These are phyloP conservation scores for Melanaphis sacchari DNA, from an alignment of 1,140 invertebrate genomes.

Conservation along the genomic window DNA sequence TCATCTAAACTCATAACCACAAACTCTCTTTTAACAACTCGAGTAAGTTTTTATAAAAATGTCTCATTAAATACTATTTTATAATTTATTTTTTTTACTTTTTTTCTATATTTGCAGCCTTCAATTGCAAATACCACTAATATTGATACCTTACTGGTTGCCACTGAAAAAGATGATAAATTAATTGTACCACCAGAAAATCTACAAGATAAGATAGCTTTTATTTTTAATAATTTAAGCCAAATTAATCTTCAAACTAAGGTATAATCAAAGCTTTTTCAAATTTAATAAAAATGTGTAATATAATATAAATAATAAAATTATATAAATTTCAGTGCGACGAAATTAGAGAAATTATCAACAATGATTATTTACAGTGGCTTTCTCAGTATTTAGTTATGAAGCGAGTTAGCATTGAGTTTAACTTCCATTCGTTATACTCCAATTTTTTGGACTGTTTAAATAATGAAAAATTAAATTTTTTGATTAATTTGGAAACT, in stretches of 20 bases:
- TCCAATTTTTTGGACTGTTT: conserved; percentile 94
- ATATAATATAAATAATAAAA: not conserved
- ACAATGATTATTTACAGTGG: conserved; percentile 94
- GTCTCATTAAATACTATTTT: not conserved
- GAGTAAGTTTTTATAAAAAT: not conserved
- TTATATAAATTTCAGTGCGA: conserved; percentile 72
- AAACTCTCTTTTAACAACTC: not conserved
- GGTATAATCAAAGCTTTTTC: conserved; percentile 61
- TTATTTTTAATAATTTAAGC: conserved; percentile 99
- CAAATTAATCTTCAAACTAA: conserved; percentile 93
- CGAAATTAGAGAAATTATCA: conserved; percentile 91
- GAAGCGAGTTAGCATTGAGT: conserved; percentile 97
- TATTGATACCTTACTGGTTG: conserved; percentile 94
- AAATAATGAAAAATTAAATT: conserved; percentile 81
- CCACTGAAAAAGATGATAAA: conserved; percentile 93
- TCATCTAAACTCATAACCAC: not conserved
- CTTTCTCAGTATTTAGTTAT: conserved; percentile 97
- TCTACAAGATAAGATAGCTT: conserved; percentile 94
- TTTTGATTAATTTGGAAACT: conserved; percentile 91
- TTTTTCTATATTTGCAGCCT: conserved; percentile 66
- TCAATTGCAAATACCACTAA: conserved; percentile 98
- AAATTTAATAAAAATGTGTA: not conserved
- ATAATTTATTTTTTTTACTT: not conserved
- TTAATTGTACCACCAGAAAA: conserved; percentile 83
- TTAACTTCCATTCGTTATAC: conserved; percentile 97